Conservation (phyloP, 2,888 invertebrate species). For the Lamproptera curius region DNA sequence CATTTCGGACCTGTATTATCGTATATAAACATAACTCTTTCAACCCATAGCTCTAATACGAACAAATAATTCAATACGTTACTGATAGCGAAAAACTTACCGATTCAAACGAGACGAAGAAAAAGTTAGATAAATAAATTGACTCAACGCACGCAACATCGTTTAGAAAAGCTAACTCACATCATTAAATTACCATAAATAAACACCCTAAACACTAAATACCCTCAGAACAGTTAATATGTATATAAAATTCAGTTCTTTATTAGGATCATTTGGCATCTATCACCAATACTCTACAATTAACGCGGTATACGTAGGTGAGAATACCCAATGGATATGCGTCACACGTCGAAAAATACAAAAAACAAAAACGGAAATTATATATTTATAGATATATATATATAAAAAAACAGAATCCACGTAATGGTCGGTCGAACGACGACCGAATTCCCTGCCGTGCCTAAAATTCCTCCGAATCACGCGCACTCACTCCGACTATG, state of each 20-base stretch:
- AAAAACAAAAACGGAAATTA: too few relatives aligned
- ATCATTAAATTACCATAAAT: constrained; percentile 57
- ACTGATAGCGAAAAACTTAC: constrained; percentile 22
- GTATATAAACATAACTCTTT: constrained; percentile 29
- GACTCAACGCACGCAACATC: constrained; percentile 70
- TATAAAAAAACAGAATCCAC: too few relatives aligned
- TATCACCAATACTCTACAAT: constrained; percentile 73
- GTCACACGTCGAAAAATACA: constrained; percentile 59
- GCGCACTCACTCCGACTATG: constrained; percentile 41
- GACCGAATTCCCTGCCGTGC: constrained; percentile 70
- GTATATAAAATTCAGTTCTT: constrained; percentile 78
- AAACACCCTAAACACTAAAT: constrained; percentile 67
- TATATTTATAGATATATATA: too few relatives aligned
- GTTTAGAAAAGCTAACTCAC: constrained; percentile 38
- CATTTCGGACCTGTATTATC: constrained; percentile 41
- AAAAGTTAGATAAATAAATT: constrained; percentile 54
- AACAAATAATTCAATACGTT: constrained; percentile 32
- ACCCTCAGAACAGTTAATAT: constrained; percentile 77
- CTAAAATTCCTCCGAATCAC: constrained; percentile 66
- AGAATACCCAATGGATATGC: constrained; percentile 67
- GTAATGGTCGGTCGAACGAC: constrained; percentile 40
- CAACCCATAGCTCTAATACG: constrained; percentile 46
- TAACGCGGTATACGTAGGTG: constrained; percentile 72
- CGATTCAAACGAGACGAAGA: constrained; percentile 39
- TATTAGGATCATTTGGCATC: constrained; percentile 78